Evolutionary conservation across 2,797 vertebrate species (phyloP), one percentile per base, ranked within the genome.

Genomic region (Limosa lapponica): DNA sequence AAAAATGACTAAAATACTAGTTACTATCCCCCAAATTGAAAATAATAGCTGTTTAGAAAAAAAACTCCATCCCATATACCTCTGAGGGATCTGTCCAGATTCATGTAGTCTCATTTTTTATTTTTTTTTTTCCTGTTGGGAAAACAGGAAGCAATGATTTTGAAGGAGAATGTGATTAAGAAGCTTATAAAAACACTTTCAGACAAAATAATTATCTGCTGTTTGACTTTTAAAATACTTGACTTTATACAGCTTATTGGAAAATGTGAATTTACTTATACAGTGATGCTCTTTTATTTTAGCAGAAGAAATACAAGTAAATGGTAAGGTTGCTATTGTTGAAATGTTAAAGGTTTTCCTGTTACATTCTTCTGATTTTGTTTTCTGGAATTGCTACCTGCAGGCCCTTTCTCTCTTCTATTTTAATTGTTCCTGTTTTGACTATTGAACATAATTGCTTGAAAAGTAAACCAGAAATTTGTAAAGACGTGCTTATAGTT

Each of bases 11-110:
- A 27, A 83, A 49, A 55, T 61, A 25, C 41, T 55, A 61, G 52
- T 70, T 82, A 17, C 28, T 65, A 0, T 71, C 25, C 25, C 44
- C 32, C 62, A 87, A 43, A 55, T 17, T 36, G 73, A 65, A 74
- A 70, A 46, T 28, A 41, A 30, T 24, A 65, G 11, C 44, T 74
- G 22, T 30, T 64, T 48, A 71, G 43, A 8, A 73, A 46, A 51
- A 34, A 66, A 55, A 41, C 10, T 2, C 7, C 12, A 16, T 55
- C 28, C 14, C 0, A 0, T 55, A 23, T 82, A 55, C 82, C 20
- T 34, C 36, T n/a, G 27, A 58, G 34, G 37, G 11, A 62, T 36
- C 34, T 79, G 20, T 52, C 34, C 32, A 37, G 57, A 64, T 44
- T 67, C 23, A 6, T 8, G 3, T 34, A 10, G 28, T 30, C 7